These are phyloP conservation scores for Mus spicilegus DNA, from an alignment of 2,113 vertebrate genomes.

Conservation along the genomic window DNA sequence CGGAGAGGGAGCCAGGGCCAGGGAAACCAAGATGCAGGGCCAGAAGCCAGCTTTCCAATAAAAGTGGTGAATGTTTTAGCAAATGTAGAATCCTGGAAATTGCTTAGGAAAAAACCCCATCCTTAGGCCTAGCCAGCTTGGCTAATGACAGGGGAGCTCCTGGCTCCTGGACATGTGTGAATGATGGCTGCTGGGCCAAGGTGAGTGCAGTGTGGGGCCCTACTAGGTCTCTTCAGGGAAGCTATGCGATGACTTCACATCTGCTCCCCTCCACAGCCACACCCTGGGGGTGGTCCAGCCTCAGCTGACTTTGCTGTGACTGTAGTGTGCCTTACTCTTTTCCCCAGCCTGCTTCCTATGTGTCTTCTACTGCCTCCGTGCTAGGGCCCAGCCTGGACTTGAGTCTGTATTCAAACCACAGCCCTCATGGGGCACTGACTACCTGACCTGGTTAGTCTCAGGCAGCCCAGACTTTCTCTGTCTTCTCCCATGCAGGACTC, in stretches of 20 bases:
- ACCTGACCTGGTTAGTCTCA: too few relatives aligned
- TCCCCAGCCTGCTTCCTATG: neutral
- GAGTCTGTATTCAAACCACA: too few relatives aligned
- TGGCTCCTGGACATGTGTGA: neutral
- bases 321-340: neutral
- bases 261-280: neutral
- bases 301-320: neutral
- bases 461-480: too few relatives aligned
- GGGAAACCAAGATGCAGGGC: neutral
- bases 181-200: neutral
- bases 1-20: neutral
- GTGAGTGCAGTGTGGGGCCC: neutral
- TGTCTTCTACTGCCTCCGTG: neutral
- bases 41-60: constrained; percentile 54
- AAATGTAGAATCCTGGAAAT: constrained; percentile 56
- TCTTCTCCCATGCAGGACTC: neutral
- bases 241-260: neutral
- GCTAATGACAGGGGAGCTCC: neutral
- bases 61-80: constrained; percentile 17
- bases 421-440: neutral
- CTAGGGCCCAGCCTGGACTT: neutral
- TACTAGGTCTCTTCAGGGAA: neutral
- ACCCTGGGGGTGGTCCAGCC: neutral
- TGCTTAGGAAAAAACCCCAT: neutral
- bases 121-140: neutral